Evolutionary conservation across 2,797 vertebrate genomes (phyloP).

Genomic region (Mormyrus proboscirostris): DNA sequence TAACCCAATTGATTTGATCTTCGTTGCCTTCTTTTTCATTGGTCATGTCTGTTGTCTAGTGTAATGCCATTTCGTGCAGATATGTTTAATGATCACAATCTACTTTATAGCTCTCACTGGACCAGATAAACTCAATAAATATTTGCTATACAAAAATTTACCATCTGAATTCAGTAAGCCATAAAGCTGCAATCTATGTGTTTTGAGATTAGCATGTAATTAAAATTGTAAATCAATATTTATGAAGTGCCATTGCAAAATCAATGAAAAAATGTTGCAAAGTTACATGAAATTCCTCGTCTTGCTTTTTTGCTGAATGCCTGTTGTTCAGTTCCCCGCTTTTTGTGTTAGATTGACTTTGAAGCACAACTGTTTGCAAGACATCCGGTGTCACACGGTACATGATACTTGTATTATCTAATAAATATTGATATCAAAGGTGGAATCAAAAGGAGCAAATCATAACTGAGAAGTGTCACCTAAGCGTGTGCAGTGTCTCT

Average conservation of each 20-base stretch:
- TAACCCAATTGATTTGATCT: conserved; percentile 65
- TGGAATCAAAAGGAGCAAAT: background rate
- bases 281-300: conserved; percentile 52
- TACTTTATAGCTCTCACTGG: conserved; percentile 70
- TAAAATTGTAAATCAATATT: conserved; percentile 71
- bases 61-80: conserved; percentile 65
- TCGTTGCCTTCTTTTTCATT: conserved; percentile 57
- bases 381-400: conserved; percentile 19
- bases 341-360: conserved; percentile 33
- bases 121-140: conserved; percentile 72
- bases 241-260: conserved; percentile 60
- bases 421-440: conserved; percentile 17
- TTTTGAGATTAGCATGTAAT: conserved; percentile 64
- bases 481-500: background rate
- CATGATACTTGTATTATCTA: conserved; percentile 21
- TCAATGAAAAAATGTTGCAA: conserved; percentile 51
- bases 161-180: conserved; percentile 66
- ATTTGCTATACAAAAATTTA: conserved; percentile 68
- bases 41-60: conserved; percentile 56
- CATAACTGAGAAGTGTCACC: background rate
- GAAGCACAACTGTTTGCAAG: conserved; percentile 23
- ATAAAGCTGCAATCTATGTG: conserved; percentile 60
- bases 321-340: conserved; percentile 12
- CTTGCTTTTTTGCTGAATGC: conserved; percentile 33
- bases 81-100: conserved; percentile 78